A percentile compares a stretch with the other conserved stretches of the same genome.
Evolutionary conservation across 2,888 invertebrate genomes (phyloP).

Genomic region (Sphaerophoria taeniata): DNA sequence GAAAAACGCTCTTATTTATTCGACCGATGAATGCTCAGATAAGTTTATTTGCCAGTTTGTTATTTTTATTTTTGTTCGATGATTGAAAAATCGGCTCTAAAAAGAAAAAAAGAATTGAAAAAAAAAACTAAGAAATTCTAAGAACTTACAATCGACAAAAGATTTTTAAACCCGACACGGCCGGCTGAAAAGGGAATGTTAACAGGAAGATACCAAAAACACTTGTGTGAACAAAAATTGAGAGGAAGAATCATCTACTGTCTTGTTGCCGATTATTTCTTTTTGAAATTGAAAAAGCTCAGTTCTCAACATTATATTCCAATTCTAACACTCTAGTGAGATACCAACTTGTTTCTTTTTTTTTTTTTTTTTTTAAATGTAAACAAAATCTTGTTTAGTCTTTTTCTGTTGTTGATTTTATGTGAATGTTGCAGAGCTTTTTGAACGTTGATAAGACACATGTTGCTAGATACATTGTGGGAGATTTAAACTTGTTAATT

Average conservation of each 20-base stretch:
- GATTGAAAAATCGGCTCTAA: too few relatives aligned
- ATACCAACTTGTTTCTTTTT: too few relatives aligned
- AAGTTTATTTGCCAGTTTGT: too few relatives aligned
- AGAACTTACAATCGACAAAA: constrained; percentile 34
- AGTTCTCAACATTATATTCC: neutral
- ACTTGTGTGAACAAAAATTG: constrained; percentile 36
- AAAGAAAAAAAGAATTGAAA: neutral
- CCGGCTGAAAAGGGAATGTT: constrained; percentile 29
- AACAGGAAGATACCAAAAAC: constrained; percentile 22
- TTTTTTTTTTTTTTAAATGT: too few relatives aligned
- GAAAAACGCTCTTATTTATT: too few relatives aligned
- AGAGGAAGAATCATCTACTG: constrained; percentile 14
- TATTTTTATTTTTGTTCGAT: too few relatives aligned
- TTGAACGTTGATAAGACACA: neutral
- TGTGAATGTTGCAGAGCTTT: constrained; percentile 53
- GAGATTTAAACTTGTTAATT: constrained; percentile 32
- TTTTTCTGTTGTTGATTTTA: constrained; percentile 4
- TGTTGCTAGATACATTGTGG: constrained; percentile 26
- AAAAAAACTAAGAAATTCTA: neutral
- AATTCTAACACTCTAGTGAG: too few relatives aligned
- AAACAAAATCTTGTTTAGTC: neutral
- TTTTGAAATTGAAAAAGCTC: constrained; percentile 27
- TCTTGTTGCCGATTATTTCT: neutral
- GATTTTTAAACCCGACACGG: neutral
- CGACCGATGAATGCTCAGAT: too few relatives aligned